Conservation (phyloP, 2,113 vertebrate genomes). For the Ceratotherium simum region DNA sequence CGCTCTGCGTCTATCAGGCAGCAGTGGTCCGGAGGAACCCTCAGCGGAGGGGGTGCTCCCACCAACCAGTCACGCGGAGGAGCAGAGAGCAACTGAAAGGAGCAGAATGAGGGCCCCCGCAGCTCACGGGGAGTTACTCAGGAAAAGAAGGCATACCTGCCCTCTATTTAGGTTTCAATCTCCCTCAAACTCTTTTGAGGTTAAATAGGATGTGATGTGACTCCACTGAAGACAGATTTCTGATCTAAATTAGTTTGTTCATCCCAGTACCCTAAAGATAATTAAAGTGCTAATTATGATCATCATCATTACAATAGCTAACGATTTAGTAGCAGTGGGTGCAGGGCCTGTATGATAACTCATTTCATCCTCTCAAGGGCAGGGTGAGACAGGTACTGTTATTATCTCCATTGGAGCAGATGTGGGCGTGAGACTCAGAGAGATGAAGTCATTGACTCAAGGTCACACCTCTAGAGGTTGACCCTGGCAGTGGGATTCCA, state of each 20-base stretch:
- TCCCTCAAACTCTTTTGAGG: not conserved
- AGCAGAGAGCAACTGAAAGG: too few relatives aligned
- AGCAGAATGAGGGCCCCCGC: not conserved
- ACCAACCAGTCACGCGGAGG: too few relatives aligned
- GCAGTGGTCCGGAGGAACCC: too few relatives aligned
- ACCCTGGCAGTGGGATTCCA: not conserved
- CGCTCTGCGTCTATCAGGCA: not conserved
- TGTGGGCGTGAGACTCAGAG: not conserved
- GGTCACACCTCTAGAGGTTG: not conserved
- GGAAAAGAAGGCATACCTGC: not conserved
- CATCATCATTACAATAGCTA: not conserved
- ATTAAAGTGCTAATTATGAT: not conserved
- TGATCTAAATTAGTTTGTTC: not conserved
- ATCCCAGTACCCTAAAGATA: not conserved
- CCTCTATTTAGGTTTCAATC: not conserved
- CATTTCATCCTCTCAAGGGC: not conserved
- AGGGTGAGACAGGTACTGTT: not conserved
- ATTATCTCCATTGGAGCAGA: not conserved
- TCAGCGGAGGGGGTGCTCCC: not conserved
- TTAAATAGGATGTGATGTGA: not conserved
- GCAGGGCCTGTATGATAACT: not conserved
- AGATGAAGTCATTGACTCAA: not conserved
- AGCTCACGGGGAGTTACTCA: not conserved
- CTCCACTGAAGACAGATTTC: not conserved
- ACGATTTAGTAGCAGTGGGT: not conserved